Percentiles rank a stretch among this genome's conserved stretches.
These are phyloP conservation scores for Pseudeuparius sepicola DNA, from an alignment of 2,888 invertebrate species.

Conservation along the genomic window DNA sequence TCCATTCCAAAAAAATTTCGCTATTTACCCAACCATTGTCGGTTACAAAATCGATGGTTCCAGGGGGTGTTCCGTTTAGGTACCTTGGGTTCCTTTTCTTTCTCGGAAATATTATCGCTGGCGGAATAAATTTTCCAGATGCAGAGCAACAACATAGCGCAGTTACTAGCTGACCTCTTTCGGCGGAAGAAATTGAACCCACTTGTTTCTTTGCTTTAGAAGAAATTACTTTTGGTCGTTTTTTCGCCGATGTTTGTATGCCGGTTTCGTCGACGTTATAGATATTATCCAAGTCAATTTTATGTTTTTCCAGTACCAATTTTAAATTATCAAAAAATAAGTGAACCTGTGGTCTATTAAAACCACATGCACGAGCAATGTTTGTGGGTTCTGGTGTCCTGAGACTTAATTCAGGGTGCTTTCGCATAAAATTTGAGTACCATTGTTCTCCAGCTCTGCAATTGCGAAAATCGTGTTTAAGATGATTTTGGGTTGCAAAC, in stretches of 20 bases:
- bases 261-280: slow-evolving; percentile 7
- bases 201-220: slow-evolving; percentile 4
- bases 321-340: slow-evolving; percentile 12
- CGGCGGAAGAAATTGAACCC: background rate
- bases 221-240: slow-evolving; percentile 6
- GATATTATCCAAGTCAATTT: background rate
- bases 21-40: slow-evolving; percentile 6
- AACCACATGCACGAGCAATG: slow-evolving; percentile 10
- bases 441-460: too few species aligned
- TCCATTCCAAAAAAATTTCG: slow-evolving; percentile 6
- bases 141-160: slow-evolving; percentile 7
- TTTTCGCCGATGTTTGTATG: slow-evolving; percentile 6
- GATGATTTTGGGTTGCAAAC: too few species aligned
- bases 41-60: background rate
- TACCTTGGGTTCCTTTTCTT: slow-evolving; percentile 7
- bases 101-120: slow-evolving; percentile 1
- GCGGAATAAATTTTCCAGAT: slow-evolving; percentile 7
- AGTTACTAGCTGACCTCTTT: background rate
- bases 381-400: slow-evolving; percentile 14
- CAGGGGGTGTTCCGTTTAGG: slow-evolving; percentile 8
- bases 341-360: slow-evolving; percentile 12
- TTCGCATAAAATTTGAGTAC: slow-evolving; percentile 10
- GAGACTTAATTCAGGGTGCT: slow-evolving; percentile 11
- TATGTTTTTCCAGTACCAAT: too few species aligned
- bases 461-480: too few species aligned